Conservation (phyloP, 2,797 vertebrate species). For the Hafferia zeledoni region DNA sequence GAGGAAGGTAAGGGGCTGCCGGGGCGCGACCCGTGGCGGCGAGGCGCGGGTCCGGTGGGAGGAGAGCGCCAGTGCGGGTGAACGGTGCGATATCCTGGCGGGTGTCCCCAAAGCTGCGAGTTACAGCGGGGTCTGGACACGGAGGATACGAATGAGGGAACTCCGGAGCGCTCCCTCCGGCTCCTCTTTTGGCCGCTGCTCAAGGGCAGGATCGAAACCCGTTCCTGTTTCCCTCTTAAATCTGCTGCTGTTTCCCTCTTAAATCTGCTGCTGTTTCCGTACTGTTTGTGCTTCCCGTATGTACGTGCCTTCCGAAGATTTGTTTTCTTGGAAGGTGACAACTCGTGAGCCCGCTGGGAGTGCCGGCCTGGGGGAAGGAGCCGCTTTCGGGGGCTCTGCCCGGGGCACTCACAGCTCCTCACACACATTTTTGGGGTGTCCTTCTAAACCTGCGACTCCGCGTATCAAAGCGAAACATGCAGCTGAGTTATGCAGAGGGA, state of each 20-base stretch:
- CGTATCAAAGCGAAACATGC: background rate
- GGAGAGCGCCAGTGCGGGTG: background rate
- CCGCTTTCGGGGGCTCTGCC: too few relatives aligned
- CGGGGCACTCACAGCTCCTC: background rate
- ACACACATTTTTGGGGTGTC: rapidly evolving
- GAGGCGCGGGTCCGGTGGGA: background rate
- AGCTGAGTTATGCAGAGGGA: background rate
- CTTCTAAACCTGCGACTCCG: rapidly evolving
- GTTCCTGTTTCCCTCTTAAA: rapidly evolving
- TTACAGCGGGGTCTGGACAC: background rate
- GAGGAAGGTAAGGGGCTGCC: conserved; percentile 39
- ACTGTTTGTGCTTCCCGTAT: background rate
- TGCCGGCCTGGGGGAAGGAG: too few relatives aligned
- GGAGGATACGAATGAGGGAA: background rate
- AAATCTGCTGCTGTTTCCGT: rapidly evolving
- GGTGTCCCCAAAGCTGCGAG: background rate
- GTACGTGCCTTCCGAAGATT: rapidly evolving
- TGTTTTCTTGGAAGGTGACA: background rate
- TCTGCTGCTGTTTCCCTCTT: rapidly evolving
- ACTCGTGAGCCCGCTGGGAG: background rate
- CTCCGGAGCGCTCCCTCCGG: background rate
- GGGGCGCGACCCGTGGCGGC: background rate
- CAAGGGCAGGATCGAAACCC: background rate
- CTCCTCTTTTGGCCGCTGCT: background rate
- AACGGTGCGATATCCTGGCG: too few relatives aligned